Base-by-base conservation (phyloP, 2,113 vertebrate species). In the Cololabis saira region DNA sequence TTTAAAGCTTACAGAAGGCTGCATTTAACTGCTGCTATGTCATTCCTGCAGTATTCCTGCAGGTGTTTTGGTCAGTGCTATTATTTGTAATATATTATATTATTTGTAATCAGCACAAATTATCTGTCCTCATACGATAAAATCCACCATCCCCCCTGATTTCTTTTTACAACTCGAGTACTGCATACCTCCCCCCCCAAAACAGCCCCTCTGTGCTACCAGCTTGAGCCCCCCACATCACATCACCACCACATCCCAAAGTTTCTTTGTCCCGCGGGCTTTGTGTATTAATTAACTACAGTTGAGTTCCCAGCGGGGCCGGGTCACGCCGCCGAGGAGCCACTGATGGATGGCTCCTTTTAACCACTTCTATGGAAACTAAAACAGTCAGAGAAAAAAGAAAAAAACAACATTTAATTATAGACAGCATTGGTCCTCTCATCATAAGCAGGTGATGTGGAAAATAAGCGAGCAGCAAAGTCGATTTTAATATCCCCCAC, bases 281-380 rank as follows among this genome's bases (percentile, higher is more conserved):
- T 90, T 90, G 87, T 91, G 86, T 84, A 56, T 86, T 91, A 90
- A 90, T 91, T 90, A 91, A 90, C 86, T 88, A 87, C 86, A 91
- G 90, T 90, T 90, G 85, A 91, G 83, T 87, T 90, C 90, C 87
- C 89, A 91, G 89, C 87, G 85, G 84, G 86, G 72, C 84, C 8
- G 69, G 89, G 83, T 86, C 86, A 81, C 48, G 60, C 74, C 27
- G 70, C 68, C 70, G 80, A 85, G n/a, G n/a, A 59, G 67, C 80
- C 76, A 61, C 15, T 89, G 87, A 90, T 70, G 71, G 86, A 79
- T 83, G 74, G 83, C 81, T 84, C 65, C 51, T 68, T 85, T 85
- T 80, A 76, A 84, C 53, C 61, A 27, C 51, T 67, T 67, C 45
- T 13, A 78, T 61, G 67, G 62, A 79, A 47, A 72, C 53, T 40